Conservation (phyloP, 2,888 invertebrate species). For the Tanypteryx hageni region DNA sequence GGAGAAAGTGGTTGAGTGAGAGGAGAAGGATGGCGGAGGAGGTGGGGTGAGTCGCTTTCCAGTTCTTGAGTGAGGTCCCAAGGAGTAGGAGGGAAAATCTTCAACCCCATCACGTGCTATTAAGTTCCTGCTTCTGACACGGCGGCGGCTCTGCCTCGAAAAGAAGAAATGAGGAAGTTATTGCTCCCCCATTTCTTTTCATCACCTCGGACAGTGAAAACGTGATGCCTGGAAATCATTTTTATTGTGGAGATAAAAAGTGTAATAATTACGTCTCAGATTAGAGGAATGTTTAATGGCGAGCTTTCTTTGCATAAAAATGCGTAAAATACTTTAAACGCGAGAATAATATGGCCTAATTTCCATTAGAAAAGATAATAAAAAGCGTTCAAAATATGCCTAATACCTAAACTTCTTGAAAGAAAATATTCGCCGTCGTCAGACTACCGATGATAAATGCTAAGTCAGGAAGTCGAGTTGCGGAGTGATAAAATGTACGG, state of each 20-base stretch:
- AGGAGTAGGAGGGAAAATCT: slow-evolving; percentile 12
- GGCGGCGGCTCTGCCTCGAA: background rate
- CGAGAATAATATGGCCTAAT: too few relatives aligned
- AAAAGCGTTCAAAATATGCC: too few relatives aligned
- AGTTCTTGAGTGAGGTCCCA: background rate
- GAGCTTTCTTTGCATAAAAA: too few relatives aligned
- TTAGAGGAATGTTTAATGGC: background rate
- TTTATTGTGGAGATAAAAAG: background rate
- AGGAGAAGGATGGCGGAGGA: background rate
- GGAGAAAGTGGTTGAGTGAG: background rate
- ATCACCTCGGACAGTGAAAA: slow-evolving; percentile 21
- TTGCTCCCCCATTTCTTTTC: slow-evolving; percentile 56
- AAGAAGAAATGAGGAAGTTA: slow-evolving; percentile 39
- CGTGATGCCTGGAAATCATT: background rate
- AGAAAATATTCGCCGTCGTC: too few relatives aligned
- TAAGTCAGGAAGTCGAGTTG: too few relatives aligned
- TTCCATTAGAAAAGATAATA: too few relatives aligned
- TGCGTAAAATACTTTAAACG: too few relatives aligned
- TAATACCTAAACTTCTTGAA: too few relatives aligned
- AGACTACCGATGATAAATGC: too few relatives aligned
- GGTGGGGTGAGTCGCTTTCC: background rate
- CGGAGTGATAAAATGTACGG: too few relatives aligned
- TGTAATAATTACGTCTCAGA: background rate
- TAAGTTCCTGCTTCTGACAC: slow-evolving; percentile 34
- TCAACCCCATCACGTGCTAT: slow-evolving; percentile 40